Evolutionary conservation across 2,797 vertebrate species (phyloP), one percentile per base, ranked within the genome.

Genomic region (Phoxinus dragarum): DNA sequence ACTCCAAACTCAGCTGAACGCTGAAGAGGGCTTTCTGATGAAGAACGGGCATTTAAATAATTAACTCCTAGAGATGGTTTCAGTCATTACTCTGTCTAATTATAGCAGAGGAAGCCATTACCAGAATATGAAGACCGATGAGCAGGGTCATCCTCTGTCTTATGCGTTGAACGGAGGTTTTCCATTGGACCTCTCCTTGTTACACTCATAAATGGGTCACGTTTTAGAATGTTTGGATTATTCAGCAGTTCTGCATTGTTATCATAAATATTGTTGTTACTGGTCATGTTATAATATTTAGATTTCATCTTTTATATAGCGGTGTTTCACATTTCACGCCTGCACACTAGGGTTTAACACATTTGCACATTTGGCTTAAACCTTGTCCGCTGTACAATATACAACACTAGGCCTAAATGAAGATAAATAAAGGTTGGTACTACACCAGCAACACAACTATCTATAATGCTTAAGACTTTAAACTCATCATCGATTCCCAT

Each of bases 1-100:
- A 38, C 56, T 67, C 14, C 71, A 72, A 79, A 76, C 19, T 52
- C 61, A 49, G 52, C 38, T 80, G 77, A 81, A 81, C 1, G 19
- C 42, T 47, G 71, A 17, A 19, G 66, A 64, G 64, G 44, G 19
- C 61, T 27, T 44, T 81, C 44, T 82, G 67, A 68, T 79, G 75
- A 89, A 83, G 64, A 86, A 86, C 44, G 75, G 84, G 83, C 80
- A 83, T 79, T 88, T 88, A 69, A 88, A 89, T 89, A 86, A 89
- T 87, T 87, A 86, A 89, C 73, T 90, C 72, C 64, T 44, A 64
- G 36, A 83, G 64, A 86, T 86, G 74, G 72, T 68, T 72, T 74
- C 69, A 89, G 85, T 82, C 85, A 88, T 90, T 90, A 89, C 49
- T 84, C 66, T 47, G 59, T 82, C 85, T 89, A 89, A 89, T 86